Percentiles rank a stretch among this genome's conserved stretches.
Conservation (phyloP, 2,797 vertebrate species). For the Cossypha dichroa region DNA sequence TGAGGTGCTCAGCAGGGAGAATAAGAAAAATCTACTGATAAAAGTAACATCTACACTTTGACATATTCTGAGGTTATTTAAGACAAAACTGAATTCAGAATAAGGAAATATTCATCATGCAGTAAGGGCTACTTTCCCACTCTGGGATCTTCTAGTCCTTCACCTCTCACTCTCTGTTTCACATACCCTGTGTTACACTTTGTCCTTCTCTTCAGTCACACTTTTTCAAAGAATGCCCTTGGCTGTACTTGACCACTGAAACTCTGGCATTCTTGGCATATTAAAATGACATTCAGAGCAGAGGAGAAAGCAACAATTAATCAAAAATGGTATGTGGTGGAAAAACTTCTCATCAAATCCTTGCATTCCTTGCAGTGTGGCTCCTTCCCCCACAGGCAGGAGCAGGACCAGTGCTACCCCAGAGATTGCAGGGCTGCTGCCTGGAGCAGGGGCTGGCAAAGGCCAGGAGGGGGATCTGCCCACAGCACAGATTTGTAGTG, state of each 20-base stretch:
- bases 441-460: neutral
- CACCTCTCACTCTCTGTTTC: neutral
- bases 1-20: neutral
- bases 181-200: rapidly evolving
- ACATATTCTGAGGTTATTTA: neutral
- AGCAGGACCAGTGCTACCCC: neutral
- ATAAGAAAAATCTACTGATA: neutral
- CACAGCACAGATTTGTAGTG: neutral
- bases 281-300: neutral
- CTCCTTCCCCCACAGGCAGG: neutral
- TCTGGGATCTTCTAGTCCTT: neutral
- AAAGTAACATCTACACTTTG: neutral
- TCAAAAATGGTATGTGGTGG: neutral
- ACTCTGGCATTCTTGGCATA: neutral
- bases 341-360: neutral
- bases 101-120: neutral
- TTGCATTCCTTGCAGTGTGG: neutral
- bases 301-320: neutral
- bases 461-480: neutral
- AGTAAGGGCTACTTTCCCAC: neutral
- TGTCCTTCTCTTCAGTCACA: neutral
- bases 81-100: neutral
- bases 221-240: neutral
- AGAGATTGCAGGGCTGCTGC: neutral
- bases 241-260: neutral